These are phyloP conservation scores for Crenuchus spilurus DNA, from an alignment of 2,797 vertebrate species.

Conservation along the genomic window DNA sequence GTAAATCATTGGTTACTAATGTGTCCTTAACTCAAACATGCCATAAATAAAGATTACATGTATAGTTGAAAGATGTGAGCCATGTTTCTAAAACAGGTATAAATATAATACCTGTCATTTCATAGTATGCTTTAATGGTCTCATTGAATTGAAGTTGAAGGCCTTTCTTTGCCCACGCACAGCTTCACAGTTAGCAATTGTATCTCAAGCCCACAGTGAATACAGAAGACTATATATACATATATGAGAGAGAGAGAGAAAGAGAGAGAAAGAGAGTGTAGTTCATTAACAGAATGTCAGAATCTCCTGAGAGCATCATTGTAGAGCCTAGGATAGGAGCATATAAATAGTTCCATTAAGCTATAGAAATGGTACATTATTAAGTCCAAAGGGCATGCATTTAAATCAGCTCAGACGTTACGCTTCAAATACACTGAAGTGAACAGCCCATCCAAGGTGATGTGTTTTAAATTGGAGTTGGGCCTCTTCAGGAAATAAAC, in stretches of 20 bases:
- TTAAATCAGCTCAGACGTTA: constrained; percentile 11
- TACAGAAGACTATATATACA: background rate
- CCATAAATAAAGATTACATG: too few species aligned
- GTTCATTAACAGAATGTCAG: constrained; percentile 13
- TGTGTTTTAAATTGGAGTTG: constrained; percentile 18
- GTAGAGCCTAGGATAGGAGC: background rate
- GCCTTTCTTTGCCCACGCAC: background rate
- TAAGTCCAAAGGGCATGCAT: constrained; percentile 1
- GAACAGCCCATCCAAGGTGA: background rate
- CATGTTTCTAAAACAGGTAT: too few species aligned
- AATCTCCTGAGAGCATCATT: background rate
- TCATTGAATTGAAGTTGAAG: too few species aligned
- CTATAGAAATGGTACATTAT: constrained; percentile 19
- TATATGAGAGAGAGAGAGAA: too few species aligned
- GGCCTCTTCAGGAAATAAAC: constrained; percentile 11
- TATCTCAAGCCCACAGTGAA: background rate
- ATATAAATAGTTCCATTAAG: constrained; percentile 24
- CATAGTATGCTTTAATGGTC: too few species aligned
- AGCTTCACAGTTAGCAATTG: background rate
- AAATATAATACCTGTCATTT: too few species aligned
- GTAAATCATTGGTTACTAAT: too few species aligned
- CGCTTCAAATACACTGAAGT: constrained; percentile 8
- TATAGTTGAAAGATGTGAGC: too few species aligned
- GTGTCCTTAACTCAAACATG: too few species aligned
- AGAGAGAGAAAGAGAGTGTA: too few species aligned